Base-by-base conservation (phyloP, 53 echinoderm and acorn worm genomes). In the Astropecten irregularis region DNA sequence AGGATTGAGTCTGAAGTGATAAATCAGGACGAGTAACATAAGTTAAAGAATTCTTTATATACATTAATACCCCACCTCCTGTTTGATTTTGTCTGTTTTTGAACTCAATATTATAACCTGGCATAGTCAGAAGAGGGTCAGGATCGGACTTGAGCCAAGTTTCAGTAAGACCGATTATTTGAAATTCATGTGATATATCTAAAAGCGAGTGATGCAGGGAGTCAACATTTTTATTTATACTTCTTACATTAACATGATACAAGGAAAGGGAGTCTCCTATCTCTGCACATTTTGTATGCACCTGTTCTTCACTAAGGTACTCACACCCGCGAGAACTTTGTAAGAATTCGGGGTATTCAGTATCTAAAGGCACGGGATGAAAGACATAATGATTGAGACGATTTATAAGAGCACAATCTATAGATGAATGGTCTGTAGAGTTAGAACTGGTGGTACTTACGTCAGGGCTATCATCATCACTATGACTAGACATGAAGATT, bases 101-200 rank as follows among this genome's bases (percentile, higher is more conserved):
- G 1, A 50, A 70, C n/a, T n/a, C n/a, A n/a, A n/a, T n/a, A n/a
- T n/a, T n/a, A n/a, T n/a, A n/a, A n/a, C 33, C 70, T 30, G 70
- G 16, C 34, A 35, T 71, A 16, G 3, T 7, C 62, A 62, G 34
- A 3, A 62, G 34, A 28, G 62, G 16, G 28, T 62, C 62, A 25
- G 62, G 62, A 28, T 62, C 62, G 16, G 62, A 62, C 62, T 52
- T 71, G 19, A 71, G 71, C 71, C 71, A 71, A 9, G 71, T 71
- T 35, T 52, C 71, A 50, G 71, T 71, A 16, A 71, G 71, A 33
- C 71, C 37, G 71, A 71, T 71, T 51, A 71, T 52, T 50, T 71
- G 53, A 35, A 71, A 71, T 36, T 52, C 32, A 4, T 53, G 53
- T 6, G 15, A 13, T 27, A 53, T 52, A 51, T 71, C 21, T 49